Conservation (phyloP, 2,113 vertebrate species). For the Crotalus tigris region DNA sequence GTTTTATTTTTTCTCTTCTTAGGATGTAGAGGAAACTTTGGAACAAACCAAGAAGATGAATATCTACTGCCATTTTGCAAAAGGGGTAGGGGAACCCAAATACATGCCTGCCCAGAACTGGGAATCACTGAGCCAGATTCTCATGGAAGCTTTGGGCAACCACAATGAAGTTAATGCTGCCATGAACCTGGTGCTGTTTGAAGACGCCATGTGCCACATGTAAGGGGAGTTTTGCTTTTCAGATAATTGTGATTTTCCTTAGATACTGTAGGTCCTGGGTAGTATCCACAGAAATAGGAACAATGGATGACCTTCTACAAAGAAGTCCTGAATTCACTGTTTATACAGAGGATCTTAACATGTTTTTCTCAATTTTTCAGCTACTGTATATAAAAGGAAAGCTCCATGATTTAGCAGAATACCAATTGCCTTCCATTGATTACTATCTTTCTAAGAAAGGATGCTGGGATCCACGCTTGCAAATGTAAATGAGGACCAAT, state of each 20-base stretch:
- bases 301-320: background rate
- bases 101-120: conserved; percentile 84
- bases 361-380: background rate
- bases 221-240: conserved; percentile 65
- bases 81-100: conserved; percentile 77
- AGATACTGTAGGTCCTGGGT: background rate
- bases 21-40: conserved; percentile 78
- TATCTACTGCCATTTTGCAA: conserved; percentile 89
- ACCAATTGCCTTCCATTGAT: accelerated
- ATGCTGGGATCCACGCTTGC: background rate
- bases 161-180: conserved; percentile 91
- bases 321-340: background rate
- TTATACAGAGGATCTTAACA: background rate
- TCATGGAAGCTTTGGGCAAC: conserved; percentile 81
- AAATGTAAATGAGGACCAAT: background rate
- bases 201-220: conserved; percentile 93
- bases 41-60: conserved; percentile 76
- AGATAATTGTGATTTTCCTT: background rate
- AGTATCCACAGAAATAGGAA: background rate
- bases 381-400: background rate
- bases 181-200: conserved; percentile 90
- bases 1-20: background rate
- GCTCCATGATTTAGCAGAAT: background rate
- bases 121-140: conserved; percentile 79
- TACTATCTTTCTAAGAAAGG: background rate